Conservation (phyloP, 2,888 invertebrate species). For the Drosophila anceps region DNA sequence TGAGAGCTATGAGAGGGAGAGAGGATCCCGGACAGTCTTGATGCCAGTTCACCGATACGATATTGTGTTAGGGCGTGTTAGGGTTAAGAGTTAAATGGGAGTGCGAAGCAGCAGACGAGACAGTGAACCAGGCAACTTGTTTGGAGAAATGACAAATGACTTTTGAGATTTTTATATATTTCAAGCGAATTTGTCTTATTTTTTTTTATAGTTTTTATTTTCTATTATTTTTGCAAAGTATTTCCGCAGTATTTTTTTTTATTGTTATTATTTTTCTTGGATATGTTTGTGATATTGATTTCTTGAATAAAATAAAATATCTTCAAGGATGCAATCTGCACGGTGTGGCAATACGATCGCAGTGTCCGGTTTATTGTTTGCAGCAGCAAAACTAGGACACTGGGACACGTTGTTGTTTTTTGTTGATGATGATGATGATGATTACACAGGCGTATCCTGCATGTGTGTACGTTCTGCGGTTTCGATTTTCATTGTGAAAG, state of each 20-base stretch:
- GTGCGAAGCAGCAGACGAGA: conserved; percentile 2
- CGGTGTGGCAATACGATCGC: conserved; percentile 78
- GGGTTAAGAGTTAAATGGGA: conserved; percentile 55
- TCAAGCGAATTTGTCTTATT: conserved; percentile 14
- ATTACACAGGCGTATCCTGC: conserved; percentile 72
- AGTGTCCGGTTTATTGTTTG: conserved; percentile 80
- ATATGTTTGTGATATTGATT: conserved; percentile 48
- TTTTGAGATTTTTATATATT: conserved; percentile 21
- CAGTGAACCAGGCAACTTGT: conserved; percentile 13
- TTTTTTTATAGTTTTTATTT: conserved; percentile 15
- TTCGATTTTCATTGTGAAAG: conserved; percentile 81
- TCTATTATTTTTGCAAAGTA: conserved; percentile 37
- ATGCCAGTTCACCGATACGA: conserved; percentile 42
- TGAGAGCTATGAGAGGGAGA: conserved; percentile 28
- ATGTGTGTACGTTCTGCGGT: conserved; percentile 63
- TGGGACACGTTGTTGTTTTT: conserved; percentile 34
- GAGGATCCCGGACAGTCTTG: conserved; percentile 22
- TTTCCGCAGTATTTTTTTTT: conserved; percentile 32
- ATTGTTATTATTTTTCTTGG: no score
- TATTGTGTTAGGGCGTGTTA: conserved; percentile 47
- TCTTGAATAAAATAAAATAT: conserved; percentile 19
- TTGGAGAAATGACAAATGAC: conserved; percentile 56
- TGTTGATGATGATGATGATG: conserved; percentile 33
- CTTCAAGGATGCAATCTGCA: conserved; percentile 48
- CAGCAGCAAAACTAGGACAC: conserved; percentile 61